These are phyloP conservation scores for Homarus americanus DNA, from an alignment of 1,140 invertebrate species.

Conservation along the genomic window DNA sequence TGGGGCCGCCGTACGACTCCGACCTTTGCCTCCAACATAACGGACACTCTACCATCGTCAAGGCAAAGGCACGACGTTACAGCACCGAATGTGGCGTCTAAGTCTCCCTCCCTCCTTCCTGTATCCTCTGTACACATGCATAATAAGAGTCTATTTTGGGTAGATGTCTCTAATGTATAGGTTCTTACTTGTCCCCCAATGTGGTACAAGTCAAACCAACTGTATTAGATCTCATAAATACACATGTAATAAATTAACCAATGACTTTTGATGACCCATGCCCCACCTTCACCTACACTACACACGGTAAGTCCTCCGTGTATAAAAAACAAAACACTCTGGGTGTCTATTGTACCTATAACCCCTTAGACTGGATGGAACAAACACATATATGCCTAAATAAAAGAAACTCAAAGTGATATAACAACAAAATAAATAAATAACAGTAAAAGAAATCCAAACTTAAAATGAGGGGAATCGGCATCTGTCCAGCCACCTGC, in stretches of 20 bases:
- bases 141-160: conserved; percentile 59
- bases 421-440: too few species aligned
- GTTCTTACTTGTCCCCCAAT: background rate
- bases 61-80: conserved; percentile 27
- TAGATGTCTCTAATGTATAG: conserved; percentile 45
- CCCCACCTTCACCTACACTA: too few species aligned
- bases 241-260: conserved; percentile 65
- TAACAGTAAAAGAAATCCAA: too few species aligned
- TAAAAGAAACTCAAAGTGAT: too few species aligned
- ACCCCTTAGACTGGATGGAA: too few species aligned
- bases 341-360: too few species aligned
- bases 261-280: background rate
- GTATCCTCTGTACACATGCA: conserved; percentile 27
- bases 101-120: background rate
- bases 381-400: too few species aligned
- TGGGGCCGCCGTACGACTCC: conserved; percentile 67
- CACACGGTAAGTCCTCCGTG: too few species aligned
- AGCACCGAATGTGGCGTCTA: conserved; percentile 12
- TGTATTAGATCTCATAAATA: conserved; percentile 57
- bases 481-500: too few species aligned
- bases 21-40: conserved; percentile 68
- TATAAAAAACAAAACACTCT: too few species aligned
- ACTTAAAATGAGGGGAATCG: too few species aligned
- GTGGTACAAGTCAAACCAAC: conserved; percentile 11
- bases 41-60: conserved; percentile 42